Evolutionary conservation across 1,140 invertebrate genomes (phyloP), one percentile per base, ranked within the genome.

Genomic region (Heliconius himera): DNA sequence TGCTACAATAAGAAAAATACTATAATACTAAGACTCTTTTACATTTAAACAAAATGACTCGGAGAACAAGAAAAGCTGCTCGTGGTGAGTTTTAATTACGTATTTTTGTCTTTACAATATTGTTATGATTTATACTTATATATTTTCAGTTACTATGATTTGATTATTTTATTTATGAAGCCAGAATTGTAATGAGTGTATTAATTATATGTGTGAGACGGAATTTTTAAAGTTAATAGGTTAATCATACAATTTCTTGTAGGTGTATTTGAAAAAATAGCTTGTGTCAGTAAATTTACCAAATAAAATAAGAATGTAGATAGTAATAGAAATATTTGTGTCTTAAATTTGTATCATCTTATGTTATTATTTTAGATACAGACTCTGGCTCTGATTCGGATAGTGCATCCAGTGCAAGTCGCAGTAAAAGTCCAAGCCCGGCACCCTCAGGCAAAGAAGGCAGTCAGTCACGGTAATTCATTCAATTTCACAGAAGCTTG

Each of bases 381-480:
- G 92, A 94, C 83, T 93, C 93, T 3, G 94, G 93, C 2, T 95
- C 94, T 8, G 95, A 95, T 79, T 95, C 95, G 16, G 95, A 94
- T 16, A 95, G 95, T 78, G 95, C 89, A 8, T 95, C 95, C 9
- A 95, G 95, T 85, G 89, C 82, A 46, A 95, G 95, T 79, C 90
- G 88, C 29, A 95, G 95, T 79, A 94, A 95, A 22, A 95, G 95
- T 76, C 91, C 88, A 18, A 95, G 95, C 54, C 95, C 95, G 18
- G 89, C 91, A 79, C 86, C 84, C 11, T 89, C 88, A 29, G 89
- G 88, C 18, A 90, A 93, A 82, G 90, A 90, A 82, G 90, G 90
- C 18, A 93, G 92, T 80, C 89, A 83, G 46, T 92, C 89, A 80
- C 82, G 93, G 92, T 93, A 87, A 84, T 51, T 20, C 0, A 20